Conservation (phyloP, 2,797 vertebrate species). For the Phataginus tricuspis region DNA sequence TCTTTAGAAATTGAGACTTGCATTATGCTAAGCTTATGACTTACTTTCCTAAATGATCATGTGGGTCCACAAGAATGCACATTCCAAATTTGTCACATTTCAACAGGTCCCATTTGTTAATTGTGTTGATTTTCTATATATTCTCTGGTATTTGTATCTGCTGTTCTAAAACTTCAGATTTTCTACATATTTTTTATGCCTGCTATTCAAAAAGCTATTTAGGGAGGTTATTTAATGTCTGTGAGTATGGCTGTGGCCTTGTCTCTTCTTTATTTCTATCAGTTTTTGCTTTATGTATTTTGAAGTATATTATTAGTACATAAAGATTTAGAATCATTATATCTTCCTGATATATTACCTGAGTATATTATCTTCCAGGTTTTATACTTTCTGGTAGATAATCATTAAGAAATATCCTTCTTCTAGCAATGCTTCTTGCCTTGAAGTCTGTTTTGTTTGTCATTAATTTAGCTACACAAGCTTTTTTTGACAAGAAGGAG, state of each 20-base stretch:
- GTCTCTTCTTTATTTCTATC: not conserved
- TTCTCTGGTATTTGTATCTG: not conserved
- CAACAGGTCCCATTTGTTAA: not conserved
- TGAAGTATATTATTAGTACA: not conserved
- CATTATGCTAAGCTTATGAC: not conserved
- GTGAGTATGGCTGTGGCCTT: not conserved
- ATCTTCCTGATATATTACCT: not conserved
- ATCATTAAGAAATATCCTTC: not conserved
- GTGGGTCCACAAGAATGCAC: not conserved
- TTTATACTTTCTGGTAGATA: not conserved
- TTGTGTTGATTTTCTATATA: not conserved
- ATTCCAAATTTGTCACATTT: not conserved
- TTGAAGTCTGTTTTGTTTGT: not conserved
- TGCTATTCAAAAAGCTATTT: not conserved
- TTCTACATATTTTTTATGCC: not conserved
- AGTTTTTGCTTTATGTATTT: not conserved
- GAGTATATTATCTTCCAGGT: not conserved
- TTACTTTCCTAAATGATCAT: not conserved
- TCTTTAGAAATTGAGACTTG: not conserved
- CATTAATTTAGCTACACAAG: not conserved
- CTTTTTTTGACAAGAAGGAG: not conserved
- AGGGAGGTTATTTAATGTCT: not conserved
- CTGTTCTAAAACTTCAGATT: not conserved
- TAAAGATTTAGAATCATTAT: not conserved
- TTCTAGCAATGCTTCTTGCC: not conserved